These are phyloP conservation scores for Enteromius radiatus DNA, from an alignment of 2,797 vertebrate genomes.

Conservation along the genomic window DNA sequence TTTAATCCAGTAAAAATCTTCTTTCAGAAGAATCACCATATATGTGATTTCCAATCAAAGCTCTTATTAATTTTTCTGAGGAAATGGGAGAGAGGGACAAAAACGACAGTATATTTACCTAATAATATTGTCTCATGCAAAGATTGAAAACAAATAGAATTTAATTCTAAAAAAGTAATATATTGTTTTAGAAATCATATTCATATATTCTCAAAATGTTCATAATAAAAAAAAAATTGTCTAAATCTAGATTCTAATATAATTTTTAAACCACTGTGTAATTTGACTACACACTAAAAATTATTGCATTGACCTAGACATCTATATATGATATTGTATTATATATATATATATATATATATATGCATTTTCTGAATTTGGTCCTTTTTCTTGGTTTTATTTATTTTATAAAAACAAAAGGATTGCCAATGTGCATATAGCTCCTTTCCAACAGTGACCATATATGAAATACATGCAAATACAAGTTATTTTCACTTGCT, in stretches of 20 bases:
- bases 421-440: background rate
- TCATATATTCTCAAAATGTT: background rate
- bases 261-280: background rate
- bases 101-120: background rate
- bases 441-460: background rate
- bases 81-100: slow-evolving; percentile 12
- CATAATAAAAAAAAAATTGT: background rate
- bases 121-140: background rate
- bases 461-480: background rate
- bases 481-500: background rate
- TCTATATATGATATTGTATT: background rate
- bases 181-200: background rate
- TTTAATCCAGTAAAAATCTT: slow-evolving; percentile 37
- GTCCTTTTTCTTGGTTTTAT: background rate
- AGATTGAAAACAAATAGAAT: too few species aligned
- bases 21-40: slow-evolving; percentile 23
- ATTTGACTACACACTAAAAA: background rate
- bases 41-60: slow-evolving; percentile 21
- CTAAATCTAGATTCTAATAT: background rate
- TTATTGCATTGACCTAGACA: background rate
- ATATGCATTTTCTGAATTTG: background rate
- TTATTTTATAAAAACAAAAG: background rate
- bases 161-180: background rate
- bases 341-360: background rate
- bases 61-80: background rate